Base-by-base conservation (phyloP, 2,888 invertebrate genomes). In the Carabus problematicus region DNA sequence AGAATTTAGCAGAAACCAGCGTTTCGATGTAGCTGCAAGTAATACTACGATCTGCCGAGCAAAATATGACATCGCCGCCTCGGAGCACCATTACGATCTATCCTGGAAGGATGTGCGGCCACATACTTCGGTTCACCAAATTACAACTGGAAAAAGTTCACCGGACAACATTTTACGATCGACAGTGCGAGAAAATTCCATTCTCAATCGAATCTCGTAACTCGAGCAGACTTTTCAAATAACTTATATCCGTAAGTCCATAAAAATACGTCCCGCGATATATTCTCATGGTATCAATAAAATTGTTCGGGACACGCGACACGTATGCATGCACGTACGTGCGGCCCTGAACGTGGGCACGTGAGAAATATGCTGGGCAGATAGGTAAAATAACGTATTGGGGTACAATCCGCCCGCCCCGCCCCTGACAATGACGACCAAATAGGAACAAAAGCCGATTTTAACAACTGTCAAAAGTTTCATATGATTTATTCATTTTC, bases 211-310 rank as follows among this genome's bases (percentile, higher is more conserved):
- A 68, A 61, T 68, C 67, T 59, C 67, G 52, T 54, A 68, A 68
- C 58, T 58, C 49, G 45, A 42, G 43, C 62, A 61, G 54, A 62
- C 68, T 69, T 62, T 61, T 69, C 68, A 69, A 69, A 69, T 69
- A 69, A 69, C 68, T 69, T 69, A 69, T 69, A 69, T 69, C 62
- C 61, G 68, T 69, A 69, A 69, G 68, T 69, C 68, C 68, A 69
- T 69, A 69, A 69, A 62, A 62, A 69, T 69, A 61, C 68, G 68
- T 61, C 54, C 6, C 47, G 12, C 68, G 61, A 69, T 69, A 62
- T 69, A 69, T 69, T 62, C 68, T 69, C 68, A 61, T 61, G 61
- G 56, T 54, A 62, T 69, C 68, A 69, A 69, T 69, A 69, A 69
- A 69, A 69, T 62, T 69, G 61, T 47, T 58, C 66, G 29, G 52